A percentile compares a stretch with the other conserved stretches of the same genome.
These are phyloP conservation scores for Agrilus biguttatus DNA, from an alignment of 2,888 invertebrate species.

Conservation along the genomic window DNA sequence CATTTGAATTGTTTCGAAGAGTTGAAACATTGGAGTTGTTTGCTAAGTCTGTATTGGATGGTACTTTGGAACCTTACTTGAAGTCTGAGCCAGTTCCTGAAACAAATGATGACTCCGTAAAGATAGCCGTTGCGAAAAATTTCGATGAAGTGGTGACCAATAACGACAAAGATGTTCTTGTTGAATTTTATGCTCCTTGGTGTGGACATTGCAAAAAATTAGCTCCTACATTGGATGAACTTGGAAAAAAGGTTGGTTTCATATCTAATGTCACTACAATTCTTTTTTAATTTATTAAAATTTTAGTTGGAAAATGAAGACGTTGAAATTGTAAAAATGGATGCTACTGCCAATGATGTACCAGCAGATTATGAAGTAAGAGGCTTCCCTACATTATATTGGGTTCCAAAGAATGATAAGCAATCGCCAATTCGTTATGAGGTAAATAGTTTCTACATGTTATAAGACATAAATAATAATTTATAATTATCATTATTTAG, in stretches of 20 bases:
- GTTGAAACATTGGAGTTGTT: slow-evolving; percentile 75
- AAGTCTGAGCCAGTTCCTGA: slow-evolving; percentile 93
- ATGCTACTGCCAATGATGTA: slow-evolving; percentile 97
- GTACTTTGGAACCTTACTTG: slow-evolving; percentile 76
- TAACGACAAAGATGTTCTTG: slow-evolving; percentile 79
- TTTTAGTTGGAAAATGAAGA: slow-evolving; percentile 66
- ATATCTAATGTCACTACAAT: slow-evolving; percentile 8
- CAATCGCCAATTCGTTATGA: slow-evolving; percentile 73
- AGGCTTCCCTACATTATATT: slow-evolving; percentile 97
- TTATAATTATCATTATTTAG: slow-evolving; percentile 32
- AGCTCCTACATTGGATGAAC: slow-evolving; percentile 84
- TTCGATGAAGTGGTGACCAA: slow-evolving; percentile 89
- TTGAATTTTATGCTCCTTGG: slow-evolving; percentile 99
- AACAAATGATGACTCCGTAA: slow-evolving; percentile 67
- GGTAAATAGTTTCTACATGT: slow-evolving; percentile 32
- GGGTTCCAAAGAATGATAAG: slow-evolving; percentile 76
- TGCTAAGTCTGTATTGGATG: slow-evolving; percentile 67
- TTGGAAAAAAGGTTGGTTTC: slow-evolving; percentile 59
- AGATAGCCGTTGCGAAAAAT: slow-evolving; percentile 90
- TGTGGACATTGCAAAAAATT: slow-evolving; percentile 98
- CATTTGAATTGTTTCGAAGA: slow-evolving; percentile 27
- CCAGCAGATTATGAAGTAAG: slow-evolving; percentile 79
- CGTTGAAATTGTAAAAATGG: slow-evolving; percentile 90
- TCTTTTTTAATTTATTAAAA: not conserved
- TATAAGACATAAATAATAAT: not conserved